Evolutionary conservation across 2,797 vertebrate genomes (phyloP), one percentile per base, ranked within the genome.

Genomic region (Nasua narica): DNA sequence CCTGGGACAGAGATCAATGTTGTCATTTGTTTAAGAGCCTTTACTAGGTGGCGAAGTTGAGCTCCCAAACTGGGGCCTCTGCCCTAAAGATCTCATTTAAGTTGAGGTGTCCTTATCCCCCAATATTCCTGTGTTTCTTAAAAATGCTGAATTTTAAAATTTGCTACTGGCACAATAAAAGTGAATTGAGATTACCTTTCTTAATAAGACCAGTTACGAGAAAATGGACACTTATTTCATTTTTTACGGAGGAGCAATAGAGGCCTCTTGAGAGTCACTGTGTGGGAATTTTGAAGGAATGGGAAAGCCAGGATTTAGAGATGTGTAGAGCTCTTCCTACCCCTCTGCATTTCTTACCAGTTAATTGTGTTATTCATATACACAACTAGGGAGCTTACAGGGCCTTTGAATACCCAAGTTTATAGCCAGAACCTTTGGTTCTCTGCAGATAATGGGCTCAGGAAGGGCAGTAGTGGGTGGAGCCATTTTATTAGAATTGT

Each of bases 351-450:
- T 94, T 97, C 82, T 92, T 94, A 70, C 78, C 50, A 94, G 32
- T 87, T 54, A 78, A 81, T 85, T 88, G 77, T 94, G 29, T 89
- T 91, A 29, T 84, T 94, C 32, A 15, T 67, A 7, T 65, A 74
- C 48, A 91, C 21, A 87, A 12, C 70, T n/a, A 56, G 48, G 72
- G 78, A 86, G 67, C 81, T 92, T 70, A 79, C 60, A 60, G 4
- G 52, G 70, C 40, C 78, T 32, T 79, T 74, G 90, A 90, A 78
- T 87, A 62, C 50, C 86, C 60, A 91, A 56, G 50, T 92, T 88
- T 95, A 91, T 92, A 94, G 90, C 40, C n/a, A 79, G 70, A 32
- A 72, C 86, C 78, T 92, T 85, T 95, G 87, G 96, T 95, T 93
- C 60, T 95, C 9, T 29, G 46, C 77, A 90, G 96, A 96, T 94